Conservation (phyloP, 2,797 vertebrate genomes). For the Alfaro cultratus region DNA sequence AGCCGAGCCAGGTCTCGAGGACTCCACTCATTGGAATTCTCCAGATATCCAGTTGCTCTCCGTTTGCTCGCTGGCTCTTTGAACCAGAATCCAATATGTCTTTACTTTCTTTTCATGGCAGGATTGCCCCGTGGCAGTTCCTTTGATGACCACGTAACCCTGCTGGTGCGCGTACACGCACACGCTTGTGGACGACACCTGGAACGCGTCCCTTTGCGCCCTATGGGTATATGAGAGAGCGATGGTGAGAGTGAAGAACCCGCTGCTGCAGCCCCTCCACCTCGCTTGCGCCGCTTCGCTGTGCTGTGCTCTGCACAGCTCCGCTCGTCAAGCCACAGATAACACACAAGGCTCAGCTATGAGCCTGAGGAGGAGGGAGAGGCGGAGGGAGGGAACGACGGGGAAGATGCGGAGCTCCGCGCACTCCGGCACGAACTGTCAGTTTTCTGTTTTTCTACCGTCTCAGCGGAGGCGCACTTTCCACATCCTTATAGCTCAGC, state of each 20-base stretch:
- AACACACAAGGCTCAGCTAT: constrained; percentile 56
- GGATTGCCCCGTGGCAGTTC: constrained; percentile 63
- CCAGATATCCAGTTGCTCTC: constrained; percentile 57
- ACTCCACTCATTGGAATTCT: constrained; percentile 40
- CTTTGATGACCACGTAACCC: constrained; percentile 58
- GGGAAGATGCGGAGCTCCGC: constrained; percentile 59
- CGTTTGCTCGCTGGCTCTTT: constrained; percentile 58
- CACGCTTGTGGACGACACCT: constrained; percentile 50
- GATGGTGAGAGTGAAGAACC: constrained; percentile 43
- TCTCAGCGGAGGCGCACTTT: constrained; percentile 37
- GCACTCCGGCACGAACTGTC: constrained; percentile 59
- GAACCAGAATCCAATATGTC: constrained; percentile 72
- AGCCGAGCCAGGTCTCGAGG: constrained; percentile 31
- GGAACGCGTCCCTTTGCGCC: constrained; percentile 58
- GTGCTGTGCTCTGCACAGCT: constrained; percentile 60
- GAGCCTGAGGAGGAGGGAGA: constrained; percentile 63
- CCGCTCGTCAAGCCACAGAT: constrained; percentile 69
- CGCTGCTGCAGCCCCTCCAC: constrained; percentile 60
- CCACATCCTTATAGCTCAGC: constrained; percentile 40
- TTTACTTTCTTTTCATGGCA: constrained; percentile 68
- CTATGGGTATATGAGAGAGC: constrained; percentile 47
- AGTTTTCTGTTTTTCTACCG: constrained; percentile 64
- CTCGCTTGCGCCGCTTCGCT: constrained; percentile 39
- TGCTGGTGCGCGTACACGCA: constrained; percentile 1
- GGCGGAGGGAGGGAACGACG: constrained; percentile 56